Evolutionary conservation across 1,140 invertebrate species (phyloP).

Genomic region (Drosophila melanica): DNA sequence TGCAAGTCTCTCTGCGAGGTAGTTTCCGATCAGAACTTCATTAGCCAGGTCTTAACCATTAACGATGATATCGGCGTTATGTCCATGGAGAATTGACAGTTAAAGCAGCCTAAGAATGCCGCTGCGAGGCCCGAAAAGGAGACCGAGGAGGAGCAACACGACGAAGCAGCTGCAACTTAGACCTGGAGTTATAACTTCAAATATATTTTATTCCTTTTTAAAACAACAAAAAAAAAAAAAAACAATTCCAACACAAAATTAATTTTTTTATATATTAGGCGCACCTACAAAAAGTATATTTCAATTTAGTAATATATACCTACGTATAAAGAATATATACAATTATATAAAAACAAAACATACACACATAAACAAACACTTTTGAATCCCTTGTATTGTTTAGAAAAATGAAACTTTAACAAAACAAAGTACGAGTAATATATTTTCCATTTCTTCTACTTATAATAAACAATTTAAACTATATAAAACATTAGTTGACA

Average conservation of each 20-base stretch:
- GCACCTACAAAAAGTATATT: constrained; percentile 58
- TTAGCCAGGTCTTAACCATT: constrained; percentile 88
- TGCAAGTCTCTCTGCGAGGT: constrained; percentile 88
- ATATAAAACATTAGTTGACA: constrained; percentile 67
- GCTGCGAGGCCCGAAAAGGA: constrained; percentile 44
- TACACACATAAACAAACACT: constrained; percentile 28
- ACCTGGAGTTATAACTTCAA: constrained; percentile 26
- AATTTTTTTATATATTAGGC: constrained; percentile 56
- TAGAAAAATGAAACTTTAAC: constrained; percentile 41
- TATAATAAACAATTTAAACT: constrained; percentile 57
- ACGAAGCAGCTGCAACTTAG: constrained; percentile 69
- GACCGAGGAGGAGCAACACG: constrained; percentile 22
- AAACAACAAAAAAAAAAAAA: no score
- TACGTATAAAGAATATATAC: constrained; percentile 31
- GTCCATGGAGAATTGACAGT: constrained; percentile 89
- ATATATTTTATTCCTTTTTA: constrained; percentile 56
- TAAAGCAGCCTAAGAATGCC: constrained; percentile 77
- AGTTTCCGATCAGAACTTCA: constrained; percentile 89
- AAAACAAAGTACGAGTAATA: constrained; percentile 33
- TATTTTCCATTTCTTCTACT: constrained; percentile 48
- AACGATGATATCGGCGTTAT: constrained; percentile 90
- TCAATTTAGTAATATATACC: constrained; percentile 62
- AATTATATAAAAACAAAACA: constrained; percentile 41
- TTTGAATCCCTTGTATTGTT: constrained; percentile 57
- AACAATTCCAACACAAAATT: constrained; percentile 34